These are phyloP conservation scores for Cabera pusaria DNA, from an alignment of 2,888 invertebrate genomes.

Conservation along the genomic window DNA sequence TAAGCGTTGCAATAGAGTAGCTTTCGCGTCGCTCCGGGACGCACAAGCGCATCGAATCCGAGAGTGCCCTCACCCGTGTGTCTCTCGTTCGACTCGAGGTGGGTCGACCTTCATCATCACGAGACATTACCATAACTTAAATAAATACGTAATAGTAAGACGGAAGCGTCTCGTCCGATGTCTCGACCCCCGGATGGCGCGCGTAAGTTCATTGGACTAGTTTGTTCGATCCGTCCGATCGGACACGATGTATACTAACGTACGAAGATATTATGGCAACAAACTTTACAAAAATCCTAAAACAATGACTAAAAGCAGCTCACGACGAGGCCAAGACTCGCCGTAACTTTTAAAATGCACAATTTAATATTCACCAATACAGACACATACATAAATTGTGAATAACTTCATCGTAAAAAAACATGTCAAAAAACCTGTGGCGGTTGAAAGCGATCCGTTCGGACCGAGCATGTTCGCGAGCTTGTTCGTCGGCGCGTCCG, in stretches of 20 bases:
- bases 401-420: conserved; percentile 82
- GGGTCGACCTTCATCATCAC: conserved; percentile 40
- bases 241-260: conserved; percentile 80
- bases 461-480: conserved; percentile 45
- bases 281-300: conserved; percentile 83
- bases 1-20: too few relatives aligned
- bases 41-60: too few relatives aligned
- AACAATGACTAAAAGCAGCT: conserved; percentile 83
- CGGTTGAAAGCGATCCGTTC: conserved; percentile 57
- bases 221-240: conserved; percentile 79
- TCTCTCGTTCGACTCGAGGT: too few relatives aligned
- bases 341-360: conserved; percentile 80
- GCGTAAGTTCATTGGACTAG: conserved; percentile 72
- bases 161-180: conserved; percentile 52
- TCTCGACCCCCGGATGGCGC: conserved; percentile 56
- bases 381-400: conserved; percentile 82
- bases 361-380: conserved; percentile 82
- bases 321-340: conserved; percentile 70
- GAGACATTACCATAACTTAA: conserved; percentile 52
- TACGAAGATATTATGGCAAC: conserved; percentile 84
- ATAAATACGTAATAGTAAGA: conserved; percentile 64
- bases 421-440: conserved; percentile 78
- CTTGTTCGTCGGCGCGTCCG: conserved; percentile 24
- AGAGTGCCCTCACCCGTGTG: too few relatives aligned
- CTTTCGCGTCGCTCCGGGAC: too few relatives aligned